Conservation (phyloP, 2,797 vertebrate genomes). For the Simalia tracyae region DNA sequence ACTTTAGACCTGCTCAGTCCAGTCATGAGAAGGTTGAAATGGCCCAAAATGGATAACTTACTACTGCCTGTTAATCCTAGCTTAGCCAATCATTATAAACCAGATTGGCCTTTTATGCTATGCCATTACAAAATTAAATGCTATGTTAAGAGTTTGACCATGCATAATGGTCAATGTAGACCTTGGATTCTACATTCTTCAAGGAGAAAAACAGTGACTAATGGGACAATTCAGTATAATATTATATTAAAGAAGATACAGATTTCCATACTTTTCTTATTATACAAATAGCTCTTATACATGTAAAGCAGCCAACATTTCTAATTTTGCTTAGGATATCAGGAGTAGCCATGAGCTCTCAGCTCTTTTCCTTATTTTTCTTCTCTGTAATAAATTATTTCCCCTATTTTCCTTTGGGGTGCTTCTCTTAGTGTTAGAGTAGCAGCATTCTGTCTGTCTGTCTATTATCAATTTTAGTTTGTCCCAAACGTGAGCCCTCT, state of each 20-base stretch:
- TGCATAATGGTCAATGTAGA: too few relatives aligned
- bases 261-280: not conserved
- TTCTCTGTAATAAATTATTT: not conserved
- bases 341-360: not conserved
- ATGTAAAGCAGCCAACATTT: not conserved
- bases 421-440: not conserved
- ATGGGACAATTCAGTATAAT: not conserved
- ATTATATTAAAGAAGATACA: not conserved
- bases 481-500: not conserved
- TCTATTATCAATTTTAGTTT: not conserved
- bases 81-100: not conserved
- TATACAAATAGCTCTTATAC: not conserved
- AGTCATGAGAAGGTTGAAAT: not conserved
- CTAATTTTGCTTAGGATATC: not conserved
- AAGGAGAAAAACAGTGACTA: not conserved
- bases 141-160: not conserved
- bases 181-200: not conserved
- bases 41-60: not conserved
- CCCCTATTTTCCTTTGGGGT: not conserved
- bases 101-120: not conserved
- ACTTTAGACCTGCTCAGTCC: not conserved
- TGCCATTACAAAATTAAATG: not conserved
- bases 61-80: not conserved
- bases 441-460: not conserved
- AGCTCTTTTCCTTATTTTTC: not conserved